Conservation (phyloP, 2,113 vertebrate species). For the Limnothrissa miodon region DNA sequence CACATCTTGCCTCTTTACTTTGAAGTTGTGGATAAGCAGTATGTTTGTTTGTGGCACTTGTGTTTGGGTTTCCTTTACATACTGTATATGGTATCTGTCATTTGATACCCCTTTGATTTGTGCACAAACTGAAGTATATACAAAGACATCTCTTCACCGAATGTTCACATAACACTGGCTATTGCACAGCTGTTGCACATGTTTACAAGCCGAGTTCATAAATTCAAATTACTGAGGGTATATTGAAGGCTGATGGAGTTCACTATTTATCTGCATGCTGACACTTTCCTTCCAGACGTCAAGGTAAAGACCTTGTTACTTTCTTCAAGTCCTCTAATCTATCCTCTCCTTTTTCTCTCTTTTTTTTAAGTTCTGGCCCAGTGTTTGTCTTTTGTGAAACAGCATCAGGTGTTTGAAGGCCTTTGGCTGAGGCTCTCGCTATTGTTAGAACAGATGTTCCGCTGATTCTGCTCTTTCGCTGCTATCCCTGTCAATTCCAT, state of each 20-base stretch:
- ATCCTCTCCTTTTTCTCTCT: neutral
- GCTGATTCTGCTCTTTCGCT: neutral
- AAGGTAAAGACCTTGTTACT: slow-evolving; percentile 45
- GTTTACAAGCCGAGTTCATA: neutral
- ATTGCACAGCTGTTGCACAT: neutral
- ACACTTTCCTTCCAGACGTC: slow-evolving; percentile 31
- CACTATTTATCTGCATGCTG: slow-evolving; percentile 41
- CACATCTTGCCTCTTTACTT: neutral
- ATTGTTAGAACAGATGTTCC: neutral
- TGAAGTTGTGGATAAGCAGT: neutral
- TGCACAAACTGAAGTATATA: neutral
- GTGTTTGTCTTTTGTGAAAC: neutral
- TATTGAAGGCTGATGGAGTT: slow-evolving; percentile 33
- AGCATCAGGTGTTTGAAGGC: neutral
- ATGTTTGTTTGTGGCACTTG: neutral
- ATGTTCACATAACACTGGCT: neutral
- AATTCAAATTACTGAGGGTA: slow-evolving; percentile 16
- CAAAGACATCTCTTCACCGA: neutral
- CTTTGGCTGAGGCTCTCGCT: neutral
- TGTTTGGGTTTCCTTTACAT: neutral
- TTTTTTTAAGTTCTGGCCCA: neutral
- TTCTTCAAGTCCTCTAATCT: neutral
- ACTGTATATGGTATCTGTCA: neutral
- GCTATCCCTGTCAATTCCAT: neutral
- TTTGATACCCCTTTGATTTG: neutral